Conservation (phyloP, 2,888 invertebrate genomes). For the Drosophila suboccidentalis region DNA sequence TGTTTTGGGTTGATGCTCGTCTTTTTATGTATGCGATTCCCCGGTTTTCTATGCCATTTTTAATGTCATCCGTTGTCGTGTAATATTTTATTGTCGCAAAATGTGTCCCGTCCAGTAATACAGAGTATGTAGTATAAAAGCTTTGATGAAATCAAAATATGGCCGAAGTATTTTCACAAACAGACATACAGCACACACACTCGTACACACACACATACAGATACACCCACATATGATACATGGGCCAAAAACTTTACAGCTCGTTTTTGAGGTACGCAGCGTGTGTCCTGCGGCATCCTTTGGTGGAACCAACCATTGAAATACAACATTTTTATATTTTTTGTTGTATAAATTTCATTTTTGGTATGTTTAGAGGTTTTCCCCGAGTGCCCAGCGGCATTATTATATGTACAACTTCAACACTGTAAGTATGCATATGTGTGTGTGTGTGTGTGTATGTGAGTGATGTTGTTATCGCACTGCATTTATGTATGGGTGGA, state of each 20-base stretch:
- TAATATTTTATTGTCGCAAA: slow-evolving; percentile 63
- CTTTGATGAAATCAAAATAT: slow-evolving; percentile 81
- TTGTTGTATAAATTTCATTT: slow-evolving; percentile 80
- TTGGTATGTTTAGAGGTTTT: slow-evolving; percentile 80
- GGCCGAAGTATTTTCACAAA: slow-evolving; percentile 72
- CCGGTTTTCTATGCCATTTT: slow-evolving; percentile 43
- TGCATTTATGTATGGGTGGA: slow-evolving; percentile 72
- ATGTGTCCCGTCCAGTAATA: slow-evolving; percentile 70
- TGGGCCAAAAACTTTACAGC: slow-evolving; percentile 72
- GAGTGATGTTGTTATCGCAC: slow-evolving; percentile 68
- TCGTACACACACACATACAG: slow-evolving; percentile 17
- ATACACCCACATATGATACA: slow-evolving; percentile 13
- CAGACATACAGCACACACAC: slow-evolving; percentile 28
- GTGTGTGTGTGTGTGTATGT: slow-evolving; percentile 14
- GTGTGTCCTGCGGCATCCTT: slow-evolving; percentile 69
- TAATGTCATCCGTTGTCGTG: slow-evolving; percentile 48
- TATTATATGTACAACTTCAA: slow-evolving; percentile 79
- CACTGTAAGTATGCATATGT: slow-evolving; percentile 71
- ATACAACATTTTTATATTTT: slow-evolving; percentile 53
- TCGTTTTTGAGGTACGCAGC: slow-evolving; percentile 80
- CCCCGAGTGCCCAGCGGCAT: slow-evolving; percentile 67
- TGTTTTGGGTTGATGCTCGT: not conserved
- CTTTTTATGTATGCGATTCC: not conserved
- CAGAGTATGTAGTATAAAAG: slow-evolving; percentile 51
- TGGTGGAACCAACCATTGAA: slow-evolving; percentile 66